Percentiles rank a stretch among this genome's conserved stretches.
These are phyloP conservation scores for Harpagoxenus sublaevis DNA, from an alignment of 2,888 invertebrate genomes.

Conservation along the genomic window DNA sequence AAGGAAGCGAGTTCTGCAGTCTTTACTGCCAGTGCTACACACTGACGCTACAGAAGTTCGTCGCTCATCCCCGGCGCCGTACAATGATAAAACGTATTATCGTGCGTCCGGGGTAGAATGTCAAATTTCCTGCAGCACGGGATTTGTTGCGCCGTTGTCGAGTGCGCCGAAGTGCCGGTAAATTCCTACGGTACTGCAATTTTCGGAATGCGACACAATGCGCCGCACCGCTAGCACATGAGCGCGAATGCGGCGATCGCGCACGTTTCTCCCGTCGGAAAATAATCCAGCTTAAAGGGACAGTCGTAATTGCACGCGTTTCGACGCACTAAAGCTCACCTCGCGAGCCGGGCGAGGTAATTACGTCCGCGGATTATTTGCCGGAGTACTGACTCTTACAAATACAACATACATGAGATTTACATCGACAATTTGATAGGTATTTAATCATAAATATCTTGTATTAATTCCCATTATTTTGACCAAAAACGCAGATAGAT, in stretches of 20 bases:
- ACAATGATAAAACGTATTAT: conserved; percentile 56
- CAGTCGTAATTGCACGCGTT: conserved; percentile 27
- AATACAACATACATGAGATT: not conserved
- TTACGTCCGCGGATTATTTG: conserved; percentile 15
- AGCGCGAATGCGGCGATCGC: conserved; percentile 1
- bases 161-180: conserved; percentile 32
- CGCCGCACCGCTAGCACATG: not conserved
- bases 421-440: not conserved
- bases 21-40: not conserved
- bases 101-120: conserved; percentile 32
- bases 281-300: conserved; percentile 49
- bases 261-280: not conserved
- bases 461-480: not conserved
- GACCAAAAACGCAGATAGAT: not conserved
- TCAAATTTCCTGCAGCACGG: conserved; percentile 27
- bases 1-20: conserved; percentile 9
- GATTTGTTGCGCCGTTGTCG: conserved; percentile 46
- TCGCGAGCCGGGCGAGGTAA: not conserved
- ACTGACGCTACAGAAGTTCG: not conserved
- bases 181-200: conserved; percentile 49
- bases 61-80: conserved; percentile 28
- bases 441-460: not conserved
- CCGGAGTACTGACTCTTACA: no score
- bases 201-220: conserved; percentile 49
- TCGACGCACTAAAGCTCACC: not conserved